phyloP scores from a whole-genome alignment of 2,888 invertebrate genomes.

The Entomobrya multifasciata region DNA sequence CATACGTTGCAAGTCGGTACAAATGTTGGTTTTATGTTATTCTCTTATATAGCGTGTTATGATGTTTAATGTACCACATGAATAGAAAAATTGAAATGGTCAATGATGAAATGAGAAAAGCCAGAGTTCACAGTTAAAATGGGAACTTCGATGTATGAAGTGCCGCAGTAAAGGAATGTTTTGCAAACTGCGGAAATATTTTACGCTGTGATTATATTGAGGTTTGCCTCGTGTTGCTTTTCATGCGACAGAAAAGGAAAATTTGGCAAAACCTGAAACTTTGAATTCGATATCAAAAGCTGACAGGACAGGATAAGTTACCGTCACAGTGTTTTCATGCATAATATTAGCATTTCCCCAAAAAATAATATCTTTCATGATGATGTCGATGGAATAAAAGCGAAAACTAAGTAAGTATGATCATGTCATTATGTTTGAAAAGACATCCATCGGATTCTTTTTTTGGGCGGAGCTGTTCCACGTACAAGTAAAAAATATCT shows the following conservation, averaged over 20 bases:
- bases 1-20: too few species aligned
- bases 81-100: conserved; percentile 57
- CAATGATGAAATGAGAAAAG: conserved; percentile 52
- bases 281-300: conserved; percentile 56
- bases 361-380: conserved; percentile 22
- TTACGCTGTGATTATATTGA: not conserved
- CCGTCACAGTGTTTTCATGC: conserved; percentile 47
- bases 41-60: too few species aligned
- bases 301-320: conserved; percentile 61
- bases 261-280: conserved; percentile 57
- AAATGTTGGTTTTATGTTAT: too few species aligned
- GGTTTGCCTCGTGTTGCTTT: not conserved
- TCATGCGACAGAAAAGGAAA: conserved; percentile 4
- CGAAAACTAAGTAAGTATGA: too few species aligned
- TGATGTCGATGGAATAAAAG: not conserved
- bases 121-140: too few species aligned
- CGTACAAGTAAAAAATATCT: too few species aligned
- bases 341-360: conserved; percentile 38
- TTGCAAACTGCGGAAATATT: conserved; percentile 24
- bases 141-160: too few species aligned
- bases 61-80: too few species aligned
- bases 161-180: too few species aligned
- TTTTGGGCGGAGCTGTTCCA: too few species aligned
- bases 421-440: too few species aligned
- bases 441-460: too few species aligned